These are phyloP conservation scores for Euzetes globulus DNA, from an alignment of 2,888 invertebrate genomes.

Conservation along the genomic window DNA sequence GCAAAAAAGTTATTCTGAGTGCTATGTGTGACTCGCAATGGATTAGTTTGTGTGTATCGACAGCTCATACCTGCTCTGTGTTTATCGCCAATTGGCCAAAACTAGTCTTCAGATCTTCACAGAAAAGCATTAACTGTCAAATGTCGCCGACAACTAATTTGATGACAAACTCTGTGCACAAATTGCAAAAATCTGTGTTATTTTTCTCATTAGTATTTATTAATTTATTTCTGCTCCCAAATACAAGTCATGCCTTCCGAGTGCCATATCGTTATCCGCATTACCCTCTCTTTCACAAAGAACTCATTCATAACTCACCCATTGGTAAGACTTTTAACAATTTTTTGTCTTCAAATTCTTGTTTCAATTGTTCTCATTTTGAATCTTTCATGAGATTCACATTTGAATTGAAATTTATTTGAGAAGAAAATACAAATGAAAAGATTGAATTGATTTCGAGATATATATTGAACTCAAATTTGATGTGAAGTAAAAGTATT, in stretches of 20 bases:
- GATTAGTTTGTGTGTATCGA: conserved; percentile 4
- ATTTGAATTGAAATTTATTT: background rate
- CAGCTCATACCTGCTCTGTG: background rate
- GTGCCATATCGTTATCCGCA: conserved; percentile 37
- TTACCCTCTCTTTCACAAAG: conserved; percentile 35
- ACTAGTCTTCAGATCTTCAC: conserved; percentile 26
- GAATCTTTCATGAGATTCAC: background rate
- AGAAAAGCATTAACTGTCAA: background rate
- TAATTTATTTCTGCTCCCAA: conserved; percentile 27
- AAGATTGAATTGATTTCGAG: background rate
- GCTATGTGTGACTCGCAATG: conserved; percentile 8
- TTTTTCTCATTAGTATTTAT: conserved; percentile 13
- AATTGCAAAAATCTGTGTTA: conserved; percentile 14
- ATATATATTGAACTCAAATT: too few relatives aligned
- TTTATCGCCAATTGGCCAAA: conserved; percentile 19
- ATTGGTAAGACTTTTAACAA: conserved; percentile 17
- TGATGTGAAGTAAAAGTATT: too few relatives aligned
- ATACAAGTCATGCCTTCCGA: conserved; percentile 31
- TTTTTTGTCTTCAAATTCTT: background rate
- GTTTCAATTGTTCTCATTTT: conserved; percentile 22
- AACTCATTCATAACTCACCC: conserved; percentile 32
- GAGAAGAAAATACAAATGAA: background rate
- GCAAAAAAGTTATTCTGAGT: background rate
- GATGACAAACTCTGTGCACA: background rate
- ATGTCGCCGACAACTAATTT: background rate